phyloP scores from a whole-genome alignment of 1,140 invertebrate genomes.

The Leptopilina clavipes region DNA sequence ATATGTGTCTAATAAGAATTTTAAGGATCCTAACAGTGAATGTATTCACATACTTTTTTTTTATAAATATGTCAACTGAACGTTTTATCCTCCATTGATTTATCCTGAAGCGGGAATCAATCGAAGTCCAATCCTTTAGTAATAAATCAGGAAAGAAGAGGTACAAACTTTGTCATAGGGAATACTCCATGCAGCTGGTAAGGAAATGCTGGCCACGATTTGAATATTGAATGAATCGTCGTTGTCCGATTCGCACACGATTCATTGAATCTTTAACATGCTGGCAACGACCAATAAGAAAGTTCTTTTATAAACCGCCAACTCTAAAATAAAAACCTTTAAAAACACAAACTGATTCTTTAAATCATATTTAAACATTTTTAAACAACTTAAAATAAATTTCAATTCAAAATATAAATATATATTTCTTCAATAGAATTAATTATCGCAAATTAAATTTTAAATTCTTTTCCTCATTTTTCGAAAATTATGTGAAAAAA shows the following conservation, averaged over 20 bases:
- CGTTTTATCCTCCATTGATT: background rate
- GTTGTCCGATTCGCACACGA: slow-evolving; percentile 64
- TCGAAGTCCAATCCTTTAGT: background rate
- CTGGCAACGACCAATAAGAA: slow-evolving; percentile 27
- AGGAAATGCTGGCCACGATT: slow-evolving; percentile 50
- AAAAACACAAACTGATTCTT: background rate
- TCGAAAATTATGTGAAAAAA: no score
- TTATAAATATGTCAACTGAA: background rate
- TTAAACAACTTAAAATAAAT: no score
- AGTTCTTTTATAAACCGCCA: slow-evolving; percentile 6
- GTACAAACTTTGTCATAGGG: slow-evolving; percentile 57
- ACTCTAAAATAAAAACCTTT: background rate
- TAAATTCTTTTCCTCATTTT: no score
- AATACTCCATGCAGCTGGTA: slow-evolving; percentile 58
- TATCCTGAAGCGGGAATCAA: background rate
- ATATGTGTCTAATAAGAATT: background rate
- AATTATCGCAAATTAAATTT: no score
- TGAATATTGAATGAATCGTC: slow-evolving; percentile 65
- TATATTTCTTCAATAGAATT: no score
- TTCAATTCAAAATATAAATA: no score
- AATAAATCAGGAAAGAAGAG: slow-evolving; percentile 12
- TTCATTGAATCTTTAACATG: slow-evolving; percentile 65
- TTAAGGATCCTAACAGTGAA: background rate
- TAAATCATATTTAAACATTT: no score
- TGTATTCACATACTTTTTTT: background rate